phyloP scores from a whole-genome alignment of 2,797 vertebrate genomes.

The Megalops cyprinoides region DNA sequence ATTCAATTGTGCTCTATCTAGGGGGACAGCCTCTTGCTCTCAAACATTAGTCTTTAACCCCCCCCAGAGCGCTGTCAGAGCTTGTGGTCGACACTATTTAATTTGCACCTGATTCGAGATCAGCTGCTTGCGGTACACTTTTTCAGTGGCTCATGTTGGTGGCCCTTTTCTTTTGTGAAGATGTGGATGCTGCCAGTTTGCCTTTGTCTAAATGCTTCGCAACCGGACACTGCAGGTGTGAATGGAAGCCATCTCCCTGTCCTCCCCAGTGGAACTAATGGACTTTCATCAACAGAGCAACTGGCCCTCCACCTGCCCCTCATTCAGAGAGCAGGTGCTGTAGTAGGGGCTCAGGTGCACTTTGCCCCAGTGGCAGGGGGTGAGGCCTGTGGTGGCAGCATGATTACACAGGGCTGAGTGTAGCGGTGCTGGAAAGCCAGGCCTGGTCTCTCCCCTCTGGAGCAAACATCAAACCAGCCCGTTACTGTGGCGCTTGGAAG shows the following conservation, averaged over 20 bases:
- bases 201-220: not conserved
- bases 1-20: not conserved
- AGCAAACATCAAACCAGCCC: conserved; percentile 46
- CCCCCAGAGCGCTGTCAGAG: not conserved
- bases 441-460: conserved; percentile 38
- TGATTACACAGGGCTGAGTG: not conserved
- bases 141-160: not conserved
- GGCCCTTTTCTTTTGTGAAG: not conserved
- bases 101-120: conserved; percentile 6
- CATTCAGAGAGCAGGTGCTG: not conserved
- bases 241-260: not conserved
- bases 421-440: conserved; percentile 44
- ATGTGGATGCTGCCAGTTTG: not conserved
- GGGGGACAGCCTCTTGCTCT: not conserved
- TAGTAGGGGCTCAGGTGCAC: conserved; percentile 14
- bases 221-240: not conserved
- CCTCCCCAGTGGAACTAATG: conserved; percentile 1
- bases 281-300: not conserved
- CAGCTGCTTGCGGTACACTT: not conserved
- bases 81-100: not conserved
- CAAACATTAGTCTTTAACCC: not conserved
- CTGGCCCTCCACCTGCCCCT: not conserved
- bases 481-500: conserved; percentile 25
- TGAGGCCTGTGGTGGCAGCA: conserved; percentile 25
- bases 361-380: not conserved